Evolutionary conservation across 2,888 invertebrate genomes (phyloP), one percentile per base, ranked within the genome.

Genomic region (Stenodera caucasica): DNA sequence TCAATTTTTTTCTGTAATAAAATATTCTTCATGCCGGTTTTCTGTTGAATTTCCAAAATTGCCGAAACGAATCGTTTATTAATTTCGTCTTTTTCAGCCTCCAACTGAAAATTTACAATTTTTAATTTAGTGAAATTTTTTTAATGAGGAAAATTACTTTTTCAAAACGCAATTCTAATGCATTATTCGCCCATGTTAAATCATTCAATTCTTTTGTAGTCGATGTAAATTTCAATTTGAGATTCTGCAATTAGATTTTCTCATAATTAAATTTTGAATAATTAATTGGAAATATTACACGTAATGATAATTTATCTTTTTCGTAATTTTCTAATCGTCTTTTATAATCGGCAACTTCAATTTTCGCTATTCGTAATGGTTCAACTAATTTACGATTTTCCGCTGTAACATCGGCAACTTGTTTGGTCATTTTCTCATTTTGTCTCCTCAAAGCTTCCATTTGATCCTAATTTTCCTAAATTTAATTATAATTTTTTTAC

Each of bases 41-140:
- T 92, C 78, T 94, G 93, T 77, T 96, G 95, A 3, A 95, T 86
- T 74, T 96, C 95, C 45, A 93, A 82, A 52, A 96, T 88, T 0
- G 94, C 92, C 63, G 89, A 86, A 9, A 92, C 88, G 78, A 96
- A 95, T 75, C 89, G 86, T 3, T 84, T 79, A 74, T 92, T 91
- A 21, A 96, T 79, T 55, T 91, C 90, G 71, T 94, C 90, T 11
- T 93, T 84, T 76, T 96, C 95, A 0, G 81, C 81, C 66, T 89
- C 82, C 0, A 91, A 62, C 79, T 77, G 61, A 51, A 65, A 62
- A 45, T 49, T 35, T 50, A 7, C 11, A 57, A 35, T 53, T 29
- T 57, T 57, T 33, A n/a, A n/a, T n/a, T n/a, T n/a, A n/a, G n/a
- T n/a, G n/a, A n/a, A n/a, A n/a, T n/a, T n/a, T n/a, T n/a, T n/a